phyloP scores from a whole-genome alignment of 1,140 invertebrate genomes.

The Coelopa frigida region DNA sequence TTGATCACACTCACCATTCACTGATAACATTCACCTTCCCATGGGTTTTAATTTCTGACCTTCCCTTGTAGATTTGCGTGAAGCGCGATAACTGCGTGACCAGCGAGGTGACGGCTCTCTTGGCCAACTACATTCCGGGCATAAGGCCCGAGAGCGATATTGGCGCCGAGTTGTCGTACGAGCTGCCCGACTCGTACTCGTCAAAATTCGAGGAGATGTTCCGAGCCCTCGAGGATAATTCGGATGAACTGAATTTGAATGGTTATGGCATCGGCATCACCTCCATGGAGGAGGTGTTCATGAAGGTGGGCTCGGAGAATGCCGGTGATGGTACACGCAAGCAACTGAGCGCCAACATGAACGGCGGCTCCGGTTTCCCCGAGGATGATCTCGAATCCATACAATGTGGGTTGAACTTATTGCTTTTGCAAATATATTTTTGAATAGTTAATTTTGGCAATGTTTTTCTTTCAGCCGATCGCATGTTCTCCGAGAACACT shows the following conservation, averaged over 20 bases:
- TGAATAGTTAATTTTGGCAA: no score
- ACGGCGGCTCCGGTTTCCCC: slow-evolving; percentile 15
- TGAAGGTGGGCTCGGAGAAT: slow-evolving; percentile 49
- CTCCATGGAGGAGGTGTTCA: slow-evolving; percentile 80
- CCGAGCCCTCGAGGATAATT: slow-evolving; percentile 25
- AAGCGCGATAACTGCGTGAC: slow-evolving; percentile 31
- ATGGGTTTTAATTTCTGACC: no score
- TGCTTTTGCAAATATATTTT: no score
- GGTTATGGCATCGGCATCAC: slow-evolving; percentile 92
- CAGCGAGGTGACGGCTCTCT: slow-evolving; percentile 24
- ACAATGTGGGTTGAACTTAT: slow-evolving; percentile 27
- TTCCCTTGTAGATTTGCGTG: slow-evolving; percentile 29
- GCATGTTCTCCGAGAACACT: slow-evolving; percentile 21
- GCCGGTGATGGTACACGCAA: slow-evolving; percentile 15
- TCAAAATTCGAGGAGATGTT: slow-evolving; percentile 34
- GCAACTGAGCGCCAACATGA: slow-evolving; percentile 17
- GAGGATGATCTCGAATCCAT: slow-evolving; percentile 28
- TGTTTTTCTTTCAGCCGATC: slow-evolving; percentile 23
- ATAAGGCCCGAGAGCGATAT: slow-evolving; percentile 32
- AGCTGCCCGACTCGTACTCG: slow-evolving; percentile 27
- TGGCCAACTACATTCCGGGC: slow-evolving; percentile 31
- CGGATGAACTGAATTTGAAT: slow-evolving; percentile 47
- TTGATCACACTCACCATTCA: not conserved
- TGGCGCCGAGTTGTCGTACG: slow-evolving; percentile 34
- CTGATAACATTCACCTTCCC: not conserved